These are phyloP conservation scores for Athalia circularis DNA, from an alignment of 2,888 invertebrate genomes.

Conservation along the genomic window DNA sequence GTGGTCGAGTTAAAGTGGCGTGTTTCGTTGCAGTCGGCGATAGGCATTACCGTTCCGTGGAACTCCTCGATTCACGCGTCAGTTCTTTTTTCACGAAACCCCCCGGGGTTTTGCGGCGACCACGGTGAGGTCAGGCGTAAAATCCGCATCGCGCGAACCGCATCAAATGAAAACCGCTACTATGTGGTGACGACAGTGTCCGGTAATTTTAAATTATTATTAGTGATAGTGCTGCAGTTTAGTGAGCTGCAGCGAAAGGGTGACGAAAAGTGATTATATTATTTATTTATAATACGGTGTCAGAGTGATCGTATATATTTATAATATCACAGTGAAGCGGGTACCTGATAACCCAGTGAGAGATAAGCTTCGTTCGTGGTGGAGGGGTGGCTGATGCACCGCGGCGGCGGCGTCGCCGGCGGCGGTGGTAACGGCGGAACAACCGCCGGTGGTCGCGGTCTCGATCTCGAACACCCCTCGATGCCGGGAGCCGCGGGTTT, in stretches of 20 bases:
- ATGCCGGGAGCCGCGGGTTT: slow-evolving; percentile 68
- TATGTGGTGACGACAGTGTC: slow-evolving; percentile 65
- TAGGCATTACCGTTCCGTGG: slow-evolving; percentile 23
- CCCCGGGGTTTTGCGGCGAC: background rate
- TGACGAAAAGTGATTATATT: slow-evolving; percentile 15
- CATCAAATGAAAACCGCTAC: slow-evolving; percentile 49
- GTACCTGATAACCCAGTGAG: slow-evolving; percentile 60
- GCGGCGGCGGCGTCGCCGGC: slow-evolving; percentile 85
- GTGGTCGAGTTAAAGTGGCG: slow-evolving; percentile 47
- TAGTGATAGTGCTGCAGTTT: slow-evolving; percentile 12
- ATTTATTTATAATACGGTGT: background rate
- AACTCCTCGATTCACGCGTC: slow-evolving; percentile 43
- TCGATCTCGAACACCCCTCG: slow-evolving; percentile 50
- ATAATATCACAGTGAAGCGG: slow-evolving; percentile 51
- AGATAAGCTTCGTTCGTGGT: slow-evolving; percentile 66
- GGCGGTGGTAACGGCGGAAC: slow-evolving; percentile 85
- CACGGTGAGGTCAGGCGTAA: slow-evolving; percentile 41
- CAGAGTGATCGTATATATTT: slow-evolving; percentile 14
- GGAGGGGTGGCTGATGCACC: slow-evolving; percentile 83
- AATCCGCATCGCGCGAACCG: slow-evolving; percentile 38
- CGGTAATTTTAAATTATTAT: background rate
- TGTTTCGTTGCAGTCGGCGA: slow-evolving; percentile 36
- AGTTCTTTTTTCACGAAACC: background rate
- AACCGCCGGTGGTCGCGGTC: slow-evolving; percentile 76
- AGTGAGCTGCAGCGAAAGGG: slow-evolving; percentile 1